A percentile compares a stretch with the other conserved stretches of the same genome.
Conservation (phyloP, 2,888 invertebrate genomes). For the Alentia gelatinosa region DNA sequence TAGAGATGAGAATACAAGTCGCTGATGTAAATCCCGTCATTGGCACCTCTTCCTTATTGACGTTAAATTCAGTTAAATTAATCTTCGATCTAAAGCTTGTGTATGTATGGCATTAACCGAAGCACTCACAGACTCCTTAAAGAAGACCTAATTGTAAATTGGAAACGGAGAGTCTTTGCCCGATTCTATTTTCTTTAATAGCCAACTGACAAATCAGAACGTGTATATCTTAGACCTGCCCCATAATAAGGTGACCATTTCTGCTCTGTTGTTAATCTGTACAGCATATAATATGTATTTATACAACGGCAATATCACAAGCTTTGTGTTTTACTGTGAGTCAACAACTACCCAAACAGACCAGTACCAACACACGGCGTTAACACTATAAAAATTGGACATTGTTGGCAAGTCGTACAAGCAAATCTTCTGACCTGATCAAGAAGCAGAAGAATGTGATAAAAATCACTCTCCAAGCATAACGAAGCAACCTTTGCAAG, state of each 20-base stretch:
- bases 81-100: too few relatives aligned
- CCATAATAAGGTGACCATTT: neutral
- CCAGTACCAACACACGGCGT: neutral
- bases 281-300: neutral
- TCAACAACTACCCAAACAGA: conserved; percentile 32
- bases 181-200: neutral
- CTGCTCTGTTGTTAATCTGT: neutral
- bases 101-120: too few relatives aligned
- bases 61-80: too few relatives aligned
- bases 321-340: conserved; percentile 9
- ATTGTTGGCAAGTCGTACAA: conserved; percentile 15
- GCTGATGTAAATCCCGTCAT: too few relatives aligned
- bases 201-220: neutral
- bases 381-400: neutral
- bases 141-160: too few relatives aligned
- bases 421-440: neutral
- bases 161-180: too few relatives aligned
- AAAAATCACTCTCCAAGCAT: neutral
- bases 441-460: too few relatives aligned
- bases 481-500: too few relatives aligned
- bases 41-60: too few relatives aligned
- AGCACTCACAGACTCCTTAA: too few relatives aligned
- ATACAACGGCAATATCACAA: conserved; percentile 42
- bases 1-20: too few relatives aligned
- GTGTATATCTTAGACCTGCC: neutral